Base-by-base conservation (phyloP, 2,888 invertebrate species). In the Agonopterix subpropinquella region DNA sequence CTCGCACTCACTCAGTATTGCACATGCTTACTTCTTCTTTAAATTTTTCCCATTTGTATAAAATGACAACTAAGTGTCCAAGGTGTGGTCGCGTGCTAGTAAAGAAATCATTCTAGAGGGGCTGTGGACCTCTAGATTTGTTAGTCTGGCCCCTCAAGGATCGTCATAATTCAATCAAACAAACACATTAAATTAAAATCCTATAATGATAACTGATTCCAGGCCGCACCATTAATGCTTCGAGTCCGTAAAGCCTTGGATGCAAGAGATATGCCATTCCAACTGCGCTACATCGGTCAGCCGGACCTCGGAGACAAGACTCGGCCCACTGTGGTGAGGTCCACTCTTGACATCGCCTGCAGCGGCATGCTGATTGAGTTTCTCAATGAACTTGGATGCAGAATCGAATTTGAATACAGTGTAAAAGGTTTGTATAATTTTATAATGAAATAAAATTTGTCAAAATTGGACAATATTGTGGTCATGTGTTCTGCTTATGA, bases 381-480 rank as follows among this genome's bases (percentile, higher is more conserved):
- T 70, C 91, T 98, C 0, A 95, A 94, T 54, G 98, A 98, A 84
- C 89, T 98, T 57, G 98, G 98, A 0, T 96, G 95, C 65, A 89
- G 95, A 50, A 89, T 97, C 54, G 98, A 98, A 71, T 98, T 96
- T 89, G 98, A 98, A 81, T 98, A 96, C 72, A 94, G 96, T 60
- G 93, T 96, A 1, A 93, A 97, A 81, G 98, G 95, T 76, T 67
- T 57, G 55, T 45, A 44, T 39, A 10, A 4, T 39, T 39, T 10
- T 39, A 18, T 18, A 13, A 13, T 13, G 13, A 13, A 13, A 13
- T 13, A 2, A 13, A 13, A 13, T 13, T 13, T 13, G 13, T 13
- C 13, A 13, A 2, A 13, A 13, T 13, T 13, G 13, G 13, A 13
- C 13, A 13, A 13, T 13, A 13, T 13, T 13, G 13, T 13, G 13